Percentiles rank a stretch among this genome's conserved stretches.
phyloP scores from a whole-genome alignment of 1,140 invertebrate species.

The Saxidomus purpurata region DNA sequence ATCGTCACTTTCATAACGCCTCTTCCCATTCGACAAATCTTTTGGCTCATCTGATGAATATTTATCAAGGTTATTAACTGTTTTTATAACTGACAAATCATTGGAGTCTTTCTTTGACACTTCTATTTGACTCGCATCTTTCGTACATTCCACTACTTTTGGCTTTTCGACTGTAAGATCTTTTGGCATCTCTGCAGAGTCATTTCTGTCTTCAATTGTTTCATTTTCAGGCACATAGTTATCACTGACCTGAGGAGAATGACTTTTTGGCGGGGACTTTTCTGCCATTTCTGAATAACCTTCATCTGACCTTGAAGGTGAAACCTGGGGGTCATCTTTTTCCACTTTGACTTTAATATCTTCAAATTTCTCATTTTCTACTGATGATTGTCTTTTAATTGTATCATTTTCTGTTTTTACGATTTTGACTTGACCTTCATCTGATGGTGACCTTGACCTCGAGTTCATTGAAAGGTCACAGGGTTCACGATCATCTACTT shows the following conservation, averaged over 20 bases:
- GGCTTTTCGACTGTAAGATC: slow-evolving; percentile 45
- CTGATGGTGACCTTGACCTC: slow-evolving; percentile 48
- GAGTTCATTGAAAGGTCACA: slow-evolving; percentile 67
- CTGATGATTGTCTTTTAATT: slow-evolving; percentile 63
- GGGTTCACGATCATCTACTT: slow-evolving; percentile 54
- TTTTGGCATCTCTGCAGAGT: slow-evolving; percentile 7
- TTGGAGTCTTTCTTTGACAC: slow-evolving; percentile 6
- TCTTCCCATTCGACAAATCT: slow-evolving; percentile 60
- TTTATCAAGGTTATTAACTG: not conserved
- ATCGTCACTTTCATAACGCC: slow-evolving; percentile 61
- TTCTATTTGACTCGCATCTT: not conserved
- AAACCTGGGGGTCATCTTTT: slow-evolving; percentile 18
- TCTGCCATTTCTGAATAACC: slow-evolving; percentile 49
- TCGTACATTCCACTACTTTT: not conserved
- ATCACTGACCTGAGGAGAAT: slow-evolving; percentile 23
- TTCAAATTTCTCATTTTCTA: slow-evolving; percentile 32
- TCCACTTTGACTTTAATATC: not conserved
- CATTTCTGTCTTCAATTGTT: not conserved
- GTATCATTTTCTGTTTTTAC: slow-evolving; percentile 4
- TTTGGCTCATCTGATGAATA: slow-evolving; percentile 3
- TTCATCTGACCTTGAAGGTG: slow-evolving; percentile 53
- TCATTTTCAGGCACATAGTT: not conserved
- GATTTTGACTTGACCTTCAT: slow-evolving; percentile 2
- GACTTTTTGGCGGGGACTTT: slow-evolving; percentile 26
- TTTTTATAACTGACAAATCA: slow-evolving; percentile 41